Percentiles rank a stretch among this genome's conserved stretches.
These are phyloP conservation scores for Tapirus indicus DNA, from an alignment of 2,797 vertebrate species.

Conservation along the genomic window DNA sequence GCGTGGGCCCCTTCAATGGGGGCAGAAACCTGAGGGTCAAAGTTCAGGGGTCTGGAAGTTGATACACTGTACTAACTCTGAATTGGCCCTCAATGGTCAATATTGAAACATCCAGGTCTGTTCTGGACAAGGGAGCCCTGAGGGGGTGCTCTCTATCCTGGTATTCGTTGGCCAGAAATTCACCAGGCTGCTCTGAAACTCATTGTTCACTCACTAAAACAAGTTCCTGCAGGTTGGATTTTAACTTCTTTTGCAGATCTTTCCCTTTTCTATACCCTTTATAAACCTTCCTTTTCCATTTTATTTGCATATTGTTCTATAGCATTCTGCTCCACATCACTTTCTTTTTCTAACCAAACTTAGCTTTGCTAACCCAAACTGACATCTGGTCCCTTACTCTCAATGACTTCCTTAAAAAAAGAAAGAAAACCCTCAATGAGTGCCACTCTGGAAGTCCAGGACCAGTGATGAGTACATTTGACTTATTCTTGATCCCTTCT, in stretches of 20 bases:
- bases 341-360: not conserved
- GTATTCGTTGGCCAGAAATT: not conserved
- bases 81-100: not conserved
- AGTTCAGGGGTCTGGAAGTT: not conserved
- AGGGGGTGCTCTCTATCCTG: accelerated
- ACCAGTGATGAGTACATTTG: not conserved
- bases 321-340: not conserved
- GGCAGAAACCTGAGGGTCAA: not conserved
- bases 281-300: not conserved
- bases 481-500: too few relatives aligned
- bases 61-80: accelerated
- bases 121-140: not conserved
- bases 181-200: not conserved
- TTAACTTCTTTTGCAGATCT: not conserved
- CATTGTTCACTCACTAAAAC: accelerated
- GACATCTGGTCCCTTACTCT: not conserved
- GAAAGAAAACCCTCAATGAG: not conserved
- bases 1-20: accelerated
- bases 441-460: not conserved
- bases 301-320: not conserved
- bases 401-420: not conserved
- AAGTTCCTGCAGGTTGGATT: not conserved
- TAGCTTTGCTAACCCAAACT: not conserved
- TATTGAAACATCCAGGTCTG: not conserved
- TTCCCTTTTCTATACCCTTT: not conserved